Evolutionary conservation across 2,113 vertebrate species (phyloP), one percentile per base, ranked within the genome.

Genomic region (Paramisgurnus dabryanus): DNA sequence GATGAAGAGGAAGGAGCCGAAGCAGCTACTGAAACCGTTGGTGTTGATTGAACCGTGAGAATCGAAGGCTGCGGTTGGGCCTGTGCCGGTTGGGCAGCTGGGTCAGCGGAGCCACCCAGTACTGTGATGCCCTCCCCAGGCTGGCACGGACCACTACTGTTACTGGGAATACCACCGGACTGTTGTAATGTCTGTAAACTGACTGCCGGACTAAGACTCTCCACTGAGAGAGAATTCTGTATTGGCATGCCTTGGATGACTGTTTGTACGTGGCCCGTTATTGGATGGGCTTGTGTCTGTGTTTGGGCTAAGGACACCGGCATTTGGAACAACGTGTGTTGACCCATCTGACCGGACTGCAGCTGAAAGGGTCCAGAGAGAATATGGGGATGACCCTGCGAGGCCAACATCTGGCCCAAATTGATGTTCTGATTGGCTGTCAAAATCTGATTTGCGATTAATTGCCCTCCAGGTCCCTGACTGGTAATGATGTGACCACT

Each of bases 351-450:
- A 60, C 96, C 95, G 0, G 94, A 86, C 77, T 96, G 95, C 34
- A 96, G 92, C 86, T 97, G 95, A 79, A 96, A 96, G 83, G 94
- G 91, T 0, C 92, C 95, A 0, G 97, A 98, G 39, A 99, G 93
- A 81, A 99, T 98, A 88, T 98, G 96, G 0, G 94, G 90, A 5
- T 95, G 92, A 17, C 95, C 95, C 80, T 94, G 96, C 0, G 96
- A 95, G 0, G 95, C 89, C 78, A 98, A 80, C 43, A 98, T 91
- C 15, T 95, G 96, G 75, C 97, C 88, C 79, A 98, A 87, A 87
- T 97, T 98, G 67, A 98, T 92, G 90, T 96, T 97, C 86, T 96
- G 96, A 91, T 98, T 96, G 87, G 96, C 94, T 86, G 95, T 93
- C 84, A 98, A 92, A 84, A 98, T 96, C 60, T 94, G 96, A 87